Conservation (phyloP, 2,888 invertebrate genomes). For the Volucella inflata region DNA sequence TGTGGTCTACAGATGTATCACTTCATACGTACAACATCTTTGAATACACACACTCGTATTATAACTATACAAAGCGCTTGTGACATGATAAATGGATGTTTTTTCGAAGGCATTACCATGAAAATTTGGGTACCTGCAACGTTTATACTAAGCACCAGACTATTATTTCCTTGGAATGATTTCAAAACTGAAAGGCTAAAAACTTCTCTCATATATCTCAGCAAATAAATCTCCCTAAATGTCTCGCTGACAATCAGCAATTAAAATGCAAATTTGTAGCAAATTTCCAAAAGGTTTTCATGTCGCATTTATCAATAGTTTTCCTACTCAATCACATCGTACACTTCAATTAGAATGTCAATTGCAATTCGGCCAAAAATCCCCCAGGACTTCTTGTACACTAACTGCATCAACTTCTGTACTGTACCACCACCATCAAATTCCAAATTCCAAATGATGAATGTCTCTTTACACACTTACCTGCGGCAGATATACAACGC, state of each 20-base stretch:
- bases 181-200: too few relatives aligned
- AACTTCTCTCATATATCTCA: too few relatives aligned
- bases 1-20: too few relatives aligned
- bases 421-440: neutral
- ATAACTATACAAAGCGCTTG: too few relatives aligned
- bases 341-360: conserved; percentile 45
- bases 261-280: conserved; percentile 19
- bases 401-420: conserved; percentile 15
- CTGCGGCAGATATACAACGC: conserved; percentile 94
- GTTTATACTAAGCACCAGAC: too few relatives aligned
- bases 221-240: neutral
- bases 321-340: conserved; percentile 52
- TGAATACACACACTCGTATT: too few relatives aligned
- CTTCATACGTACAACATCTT: too few relatives aligned
- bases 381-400: neutral
- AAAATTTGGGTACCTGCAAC: too few relatives aligned
- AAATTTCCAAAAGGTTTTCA: conserved; percentile 18
- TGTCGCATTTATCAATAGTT: conserved; percentile 45
- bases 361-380: conserved; percentile 43
- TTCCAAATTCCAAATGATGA: conserved; percentile 23
- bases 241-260: neutral
- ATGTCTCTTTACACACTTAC: conserved; percentile 83
- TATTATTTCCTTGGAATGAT: too few relatives aligned
- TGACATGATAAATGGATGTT: too few relatives aligned
- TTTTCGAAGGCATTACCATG: too few relatives aligned